Conservation (phyloP, 1,140 invertebrate genomes). For the Drosophila simulans region DNA sequence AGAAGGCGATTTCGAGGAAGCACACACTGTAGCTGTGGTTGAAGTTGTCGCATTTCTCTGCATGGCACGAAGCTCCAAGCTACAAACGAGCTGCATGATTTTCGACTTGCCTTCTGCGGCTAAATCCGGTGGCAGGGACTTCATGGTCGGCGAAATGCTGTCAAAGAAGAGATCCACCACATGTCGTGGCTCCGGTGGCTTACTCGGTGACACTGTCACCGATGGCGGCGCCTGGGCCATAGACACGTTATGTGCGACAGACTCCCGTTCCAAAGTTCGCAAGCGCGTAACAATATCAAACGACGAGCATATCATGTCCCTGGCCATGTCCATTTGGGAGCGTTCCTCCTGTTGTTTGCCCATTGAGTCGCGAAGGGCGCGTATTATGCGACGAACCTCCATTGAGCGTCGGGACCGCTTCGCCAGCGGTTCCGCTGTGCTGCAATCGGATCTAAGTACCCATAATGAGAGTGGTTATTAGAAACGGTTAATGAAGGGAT, state of each 20-base stretch:
- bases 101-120: slow-evolving; percentile 74
- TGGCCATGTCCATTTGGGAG: slow-evolving; percentile 60
- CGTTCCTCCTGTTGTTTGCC: slow-evolving; percentile 52
- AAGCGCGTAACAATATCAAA: slow-evolving; percentile 66
- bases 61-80: slow-evolving; percentile 63
- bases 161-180: slow-evolving; percentile 76
- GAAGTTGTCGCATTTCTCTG: slow-evolving; percentile 19
- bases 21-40: neutral
- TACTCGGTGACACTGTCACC: no score
- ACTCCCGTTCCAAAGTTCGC: slow-evolving; percentile 47
- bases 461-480: neutral
- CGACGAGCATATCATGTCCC: slow-evolving; percentile 71
- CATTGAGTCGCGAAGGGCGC: slow-evolving; percentile 48
- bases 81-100: slow-evolving; percentile 75
- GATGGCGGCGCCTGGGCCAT: neutral
- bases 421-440: slow-evolving; percentile 37
- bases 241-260: neutral
- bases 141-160: slow-evolving; percentile 73
- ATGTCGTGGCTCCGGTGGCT: slow-evolving; percentile 18
- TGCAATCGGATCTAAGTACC: slow-evolving; percentile 51
- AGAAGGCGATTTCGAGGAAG: neutral
- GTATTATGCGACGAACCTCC: slow-evolving; percentile 58
- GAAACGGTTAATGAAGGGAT: neutral
- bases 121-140: slow-evolving; percentile 63
- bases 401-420: slow-evolving; percentile 53